A percentile compares a stretch with the other conserved stretches of the same genome.
These are phyloP conservation scores for Hypolimnas misippus DNA, from an alignment of 2,888 invertebrate species.

Conservation along the genomic window DNA sequence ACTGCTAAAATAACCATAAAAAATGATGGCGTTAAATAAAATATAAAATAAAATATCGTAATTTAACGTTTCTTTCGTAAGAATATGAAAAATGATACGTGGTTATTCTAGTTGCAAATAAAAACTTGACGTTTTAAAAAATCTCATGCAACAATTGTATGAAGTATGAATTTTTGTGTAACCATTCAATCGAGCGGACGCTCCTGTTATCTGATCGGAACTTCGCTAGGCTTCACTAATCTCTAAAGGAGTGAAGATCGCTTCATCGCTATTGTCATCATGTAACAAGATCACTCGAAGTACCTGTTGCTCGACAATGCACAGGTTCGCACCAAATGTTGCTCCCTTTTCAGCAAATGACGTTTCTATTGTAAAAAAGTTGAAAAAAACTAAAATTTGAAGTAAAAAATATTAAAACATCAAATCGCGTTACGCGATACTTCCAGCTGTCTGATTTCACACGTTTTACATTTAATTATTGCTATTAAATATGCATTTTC, in stretches of 20 bases:
- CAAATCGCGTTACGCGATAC: slow-evolving; percentile 5
- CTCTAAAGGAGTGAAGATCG: slow-evolving; percentile 70
- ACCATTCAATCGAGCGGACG: slow-evolving; percentile 70
- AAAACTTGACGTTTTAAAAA: slow-evolving; percentile 44
- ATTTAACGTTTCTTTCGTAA: too few relatives aligned
- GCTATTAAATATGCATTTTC: not conserved
- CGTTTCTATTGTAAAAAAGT: slow-evolving; percentile 26
- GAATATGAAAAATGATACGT: slow-evolving; percentile 21
- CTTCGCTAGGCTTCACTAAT: slow-evolving; percentile 60
- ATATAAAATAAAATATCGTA: not conserved
- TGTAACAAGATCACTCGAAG: slow-evolving; percentile 75
- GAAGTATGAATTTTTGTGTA: slow-evolving; percentile 60
- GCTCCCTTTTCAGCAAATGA: slow-evolving; percentile 52
- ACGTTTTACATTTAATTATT: slow-evolving; percentile 19
- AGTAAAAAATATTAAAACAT: slow-evolving; percentile 22
- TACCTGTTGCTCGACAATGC: slow-evolving; percentile 73
- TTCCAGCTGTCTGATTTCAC: slow-evolving; percentile 36
- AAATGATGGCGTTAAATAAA: too few relatives aligned
- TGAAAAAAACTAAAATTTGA: slow-evolving; percentile 16
- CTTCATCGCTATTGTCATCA: slow-evolving; percentile 57
- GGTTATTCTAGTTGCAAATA: not conserved
- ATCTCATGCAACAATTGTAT: slow-evolving; percentile 52
- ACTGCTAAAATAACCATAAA: too few relatives aligned
- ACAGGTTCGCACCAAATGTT: slow-evolving; percentile 63
- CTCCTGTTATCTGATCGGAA: slow-evolving; percentile 80